phyloP scores from a whole-genome alignment of 64 coral and sea anemone genomes.

The Exaiptasia diaphana region DNA sequence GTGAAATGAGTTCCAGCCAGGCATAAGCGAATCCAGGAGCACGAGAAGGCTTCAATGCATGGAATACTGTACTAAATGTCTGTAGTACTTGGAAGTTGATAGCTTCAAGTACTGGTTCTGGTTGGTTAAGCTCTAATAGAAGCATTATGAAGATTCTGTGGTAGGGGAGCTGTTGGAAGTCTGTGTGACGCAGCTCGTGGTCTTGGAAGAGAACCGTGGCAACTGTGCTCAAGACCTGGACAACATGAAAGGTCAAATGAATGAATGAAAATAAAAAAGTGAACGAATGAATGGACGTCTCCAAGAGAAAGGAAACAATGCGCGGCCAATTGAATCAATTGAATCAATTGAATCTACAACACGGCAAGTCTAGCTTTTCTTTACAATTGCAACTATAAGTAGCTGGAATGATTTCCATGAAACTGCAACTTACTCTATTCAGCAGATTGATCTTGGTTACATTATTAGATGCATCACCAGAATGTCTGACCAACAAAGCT shows the following conservation, averaged over 20 bases:
- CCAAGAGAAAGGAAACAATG: too few species aligned
- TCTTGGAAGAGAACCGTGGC: conserved; percentile 95
- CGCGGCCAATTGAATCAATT: neutral
- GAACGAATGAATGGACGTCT: too few species aligned
- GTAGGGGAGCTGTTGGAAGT: conserved; percentile 94
- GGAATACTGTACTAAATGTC: conserved; percentile 82
- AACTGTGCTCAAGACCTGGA: conserved; percentile 87
- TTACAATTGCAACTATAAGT: too few species aligned
- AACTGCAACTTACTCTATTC: conserved; percentile 59
- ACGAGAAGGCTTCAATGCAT: conserved; percentile 81
- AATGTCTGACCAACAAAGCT: conserved; percentile 87
- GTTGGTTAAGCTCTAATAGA: conserved; percentile 95
- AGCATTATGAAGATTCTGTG: conserved; percentile 95
- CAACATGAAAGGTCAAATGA: neutral
- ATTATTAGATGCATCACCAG: conserved; percentile 87
- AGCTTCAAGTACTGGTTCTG: conserved; percentile 85
- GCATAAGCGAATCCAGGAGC: conserved; percentile 91
- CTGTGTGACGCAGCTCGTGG: conserved; percentile 87
- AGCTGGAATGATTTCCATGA: too few species aligned
- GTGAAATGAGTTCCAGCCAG: conserved; percentile 94
- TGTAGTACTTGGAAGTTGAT: conserved; percentile 80
- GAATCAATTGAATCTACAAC: too few species aligned
- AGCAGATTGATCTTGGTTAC: conserved; percentile 97
- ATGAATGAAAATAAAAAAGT: too few species aligned
- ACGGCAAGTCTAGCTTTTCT: too few species aligned